These are phyloP conservation scores for Lymantria dispar DNA, from an alignment of 2,888 invertebrate genomes.

Conservation along the genomic window DNA sequence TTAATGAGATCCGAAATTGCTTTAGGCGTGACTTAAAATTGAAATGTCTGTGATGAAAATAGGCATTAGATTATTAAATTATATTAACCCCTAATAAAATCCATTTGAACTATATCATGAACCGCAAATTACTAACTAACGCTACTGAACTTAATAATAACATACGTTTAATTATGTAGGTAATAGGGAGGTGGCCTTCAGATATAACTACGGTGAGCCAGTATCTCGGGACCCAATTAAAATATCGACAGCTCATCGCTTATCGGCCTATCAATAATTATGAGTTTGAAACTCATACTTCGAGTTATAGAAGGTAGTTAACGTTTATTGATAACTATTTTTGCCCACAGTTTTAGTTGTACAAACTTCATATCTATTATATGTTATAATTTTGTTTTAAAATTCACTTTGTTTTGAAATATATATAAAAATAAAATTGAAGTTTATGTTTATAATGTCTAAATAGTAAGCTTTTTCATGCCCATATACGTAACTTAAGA, in stretches of 20 bases:
- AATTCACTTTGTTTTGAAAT: no score
- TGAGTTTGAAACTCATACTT: conserved; percentile 7
- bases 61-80: conserved; percentile 20
- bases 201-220: conserved; percentile 21
- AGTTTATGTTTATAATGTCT: no score
- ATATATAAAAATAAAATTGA: no score
- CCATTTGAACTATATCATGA: neutral
- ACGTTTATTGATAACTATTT: neutral
- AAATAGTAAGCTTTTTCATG: no score
- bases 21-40: no score
- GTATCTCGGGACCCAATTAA: conserved; percentile 28
- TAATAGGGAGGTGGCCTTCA: conserved; percentile 1
- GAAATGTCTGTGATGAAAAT: no score
- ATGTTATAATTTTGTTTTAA: no score
- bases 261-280: conserved; percentile 22
- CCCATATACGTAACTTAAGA: no score
- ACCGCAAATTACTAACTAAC: neutral
- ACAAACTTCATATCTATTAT: no score
- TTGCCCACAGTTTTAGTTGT: no score
- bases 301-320: conserved; percentile 5
- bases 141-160: neutral
- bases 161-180: neutral
- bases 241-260: conserved; percentile 26
- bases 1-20: no score
- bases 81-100: conserved; percentile 5